Conservation (phyloP, 2,888 invertebrate genomes). For the Alviniconcha strummeri region DNA sequence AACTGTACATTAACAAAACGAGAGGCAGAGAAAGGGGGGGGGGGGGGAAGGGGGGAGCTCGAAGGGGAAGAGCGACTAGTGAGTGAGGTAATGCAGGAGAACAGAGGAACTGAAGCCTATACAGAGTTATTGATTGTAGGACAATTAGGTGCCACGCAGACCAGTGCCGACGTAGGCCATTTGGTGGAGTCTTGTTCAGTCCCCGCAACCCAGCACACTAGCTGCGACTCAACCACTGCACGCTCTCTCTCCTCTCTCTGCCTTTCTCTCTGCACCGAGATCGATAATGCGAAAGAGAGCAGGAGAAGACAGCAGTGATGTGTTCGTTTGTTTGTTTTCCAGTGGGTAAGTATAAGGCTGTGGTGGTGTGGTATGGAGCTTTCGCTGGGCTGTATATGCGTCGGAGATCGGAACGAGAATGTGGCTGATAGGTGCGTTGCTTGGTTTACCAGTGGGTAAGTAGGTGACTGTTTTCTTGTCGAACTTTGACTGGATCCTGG, state of each 20-base stretch:
- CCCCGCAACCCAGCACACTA: not conserved
- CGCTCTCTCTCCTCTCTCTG: conserved; percentile 1
- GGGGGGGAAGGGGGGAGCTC: not conserved
- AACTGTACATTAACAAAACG: not conserved
- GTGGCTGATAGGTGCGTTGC: too few species aligned
- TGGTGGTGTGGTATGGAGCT: not conserved
- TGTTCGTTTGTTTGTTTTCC: not conserved
- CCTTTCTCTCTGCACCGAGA: not conserved
- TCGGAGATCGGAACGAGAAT: too few species aligned
- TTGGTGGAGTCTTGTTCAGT: not conserved
- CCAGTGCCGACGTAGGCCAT: not conserved
- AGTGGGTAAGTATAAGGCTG: not conserved
- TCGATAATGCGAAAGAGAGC: conserved; percentile 5
- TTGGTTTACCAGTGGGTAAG: too few species aligned
- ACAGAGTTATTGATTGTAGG: not conserved
- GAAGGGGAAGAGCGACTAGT: not conserved
- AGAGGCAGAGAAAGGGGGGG: not conserved
- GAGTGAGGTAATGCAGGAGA: not conserved
- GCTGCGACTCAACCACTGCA: not conserved
- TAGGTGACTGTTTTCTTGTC: too few species aligned
- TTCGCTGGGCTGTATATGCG: not conserved
- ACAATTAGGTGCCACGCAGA: conserved; percentile 10
- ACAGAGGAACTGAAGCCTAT: not conserved
- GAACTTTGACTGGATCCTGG: too few species aligned
- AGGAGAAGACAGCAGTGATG: not conserved